Conservation (phyloP, 2,113 vertebrate species). For the Zapornia atra region DNA sequence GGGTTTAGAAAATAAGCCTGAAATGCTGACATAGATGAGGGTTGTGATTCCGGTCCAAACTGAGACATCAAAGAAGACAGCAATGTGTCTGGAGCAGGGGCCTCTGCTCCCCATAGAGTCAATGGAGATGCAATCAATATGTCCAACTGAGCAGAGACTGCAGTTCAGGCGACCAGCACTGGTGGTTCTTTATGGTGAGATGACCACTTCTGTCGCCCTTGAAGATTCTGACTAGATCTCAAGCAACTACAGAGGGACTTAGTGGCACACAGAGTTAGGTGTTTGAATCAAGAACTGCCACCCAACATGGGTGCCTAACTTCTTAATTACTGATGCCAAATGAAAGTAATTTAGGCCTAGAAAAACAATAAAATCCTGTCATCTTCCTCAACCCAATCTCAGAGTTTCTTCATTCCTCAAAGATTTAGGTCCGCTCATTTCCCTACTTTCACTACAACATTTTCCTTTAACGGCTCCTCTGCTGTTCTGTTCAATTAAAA, state of each 20-base stretch:
- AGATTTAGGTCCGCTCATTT: background rate
- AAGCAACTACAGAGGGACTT: background rate
- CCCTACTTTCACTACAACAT: background rate
- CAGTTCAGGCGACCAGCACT: background rate
- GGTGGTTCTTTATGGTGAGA: background rate
- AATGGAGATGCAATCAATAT: background rate
- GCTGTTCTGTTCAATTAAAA: background rate
- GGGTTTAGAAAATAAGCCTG: background rate
- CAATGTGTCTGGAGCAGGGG: background rate
- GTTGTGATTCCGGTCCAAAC: background rate
- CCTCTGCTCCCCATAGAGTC: background rate
- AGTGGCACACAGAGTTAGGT: too few relatives aligned
- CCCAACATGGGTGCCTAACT: background rate
- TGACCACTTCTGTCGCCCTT: background rate
- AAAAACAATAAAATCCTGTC: background rate
- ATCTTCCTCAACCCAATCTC: background rate
- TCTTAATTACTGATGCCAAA: background rate
- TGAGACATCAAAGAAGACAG: background rate
- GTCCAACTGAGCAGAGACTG: rapidly evolving
- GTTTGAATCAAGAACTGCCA: background rate
- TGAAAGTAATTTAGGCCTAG: background rate
- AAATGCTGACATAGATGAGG: background rate
- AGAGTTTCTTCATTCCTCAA: background rate
- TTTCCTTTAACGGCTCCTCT: rapidly evolving
- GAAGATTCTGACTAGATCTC: background rate